Percentiles rank a stretch among this genome's conserved stretches.
Conservation (phyloP, 2,113 vertebrate genomes). For the Caranx ignobilis region DNA sequence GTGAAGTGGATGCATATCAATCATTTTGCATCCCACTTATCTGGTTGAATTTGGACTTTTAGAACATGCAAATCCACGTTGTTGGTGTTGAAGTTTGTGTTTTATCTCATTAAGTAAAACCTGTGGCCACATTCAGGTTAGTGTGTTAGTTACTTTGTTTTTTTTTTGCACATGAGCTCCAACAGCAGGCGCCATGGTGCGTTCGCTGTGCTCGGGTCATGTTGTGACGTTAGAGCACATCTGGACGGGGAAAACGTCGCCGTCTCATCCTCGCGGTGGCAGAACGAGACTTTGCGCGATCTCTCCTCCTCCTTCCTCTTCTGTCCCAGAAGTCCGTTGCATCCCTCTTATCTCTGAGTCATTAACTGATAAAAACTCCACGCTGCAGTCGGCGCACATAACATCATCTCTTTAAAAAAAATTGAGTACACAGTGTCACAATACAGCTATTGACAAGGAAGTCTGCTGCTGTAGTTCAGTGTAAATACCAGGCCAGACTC, state of each 20-base stretch:
- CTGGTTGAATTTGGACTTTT: neutral
- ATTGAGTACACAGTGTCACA: constrained; percentile 17
- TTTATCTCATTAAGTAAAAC: no score
- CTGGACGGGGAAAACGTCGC: neutral
- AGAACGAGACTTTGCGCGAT: neutral
- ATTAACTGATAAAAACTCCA: constrained; percentile 72
- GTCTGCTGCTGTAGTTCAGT: constrained; percentile 2
- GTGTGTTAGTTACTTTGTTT: no score
- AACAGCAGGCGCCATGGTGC: neutral
- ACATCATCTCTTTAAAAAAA: constrained; percentile 14
- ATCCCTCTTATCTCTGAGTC: constrained; percentile 65
- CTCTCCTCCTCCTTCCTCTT: constrained; percentile 57
- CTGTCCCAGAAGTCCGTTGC: constrained; percentile 61
- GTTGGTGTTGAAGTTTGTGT: neutral
- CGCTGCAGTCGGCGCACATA: constrained; percentile 10
- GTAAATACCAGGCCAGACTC: neutral
- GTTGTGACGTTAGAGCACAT: neutral
- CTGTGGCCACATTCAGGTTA: no score
- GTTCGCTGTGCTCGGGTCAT: neutral
- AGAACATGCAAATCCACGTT: neutral
- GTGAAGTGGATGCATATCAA: no score
- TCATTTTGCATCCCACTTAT: no score
- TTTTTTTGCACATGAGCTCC: neutral
- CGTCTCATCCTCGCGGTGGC: neutral
- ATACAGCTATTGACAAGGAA: constrained; percentile 44